Conservation (phyloP, 2,113 vertebrate genomes). For the Fregata magnificens region DNA sequence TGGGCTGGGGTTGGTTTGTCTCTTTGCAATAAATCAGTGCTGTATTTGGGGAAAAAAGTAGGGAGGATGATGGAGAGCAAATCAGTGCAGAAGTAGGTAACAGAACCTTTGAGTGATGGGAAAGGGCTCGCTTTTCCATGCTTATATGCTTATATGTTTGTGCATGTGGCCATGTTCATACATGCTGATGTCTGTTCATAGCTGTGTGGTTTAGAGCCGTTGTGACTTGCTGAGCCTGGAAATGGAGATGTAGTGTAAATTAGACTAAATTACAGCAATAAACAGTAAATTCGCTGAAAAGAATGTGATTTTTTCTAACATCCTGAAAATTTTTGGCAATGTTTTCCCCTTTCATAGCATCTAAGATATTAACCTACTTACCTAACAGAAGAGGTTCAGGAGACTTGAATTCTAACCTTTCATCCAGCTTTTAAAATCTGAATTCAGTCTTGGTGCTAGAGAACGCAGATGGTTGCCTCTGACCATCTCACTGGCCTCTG, state of each 20-base stretch:
- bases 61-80: background rate
- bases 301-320: background rate
- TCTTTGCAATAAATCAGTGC: background rate
- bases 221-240: background rate
- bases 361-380: background rate
- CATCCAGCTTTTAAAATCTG: background rate
- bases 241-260: background rate
- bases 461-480: background rate
- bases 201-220: background rate
- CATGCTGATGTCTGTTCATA: background rate
- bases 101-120: background rate
- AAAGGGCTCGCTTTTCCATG: background rate
- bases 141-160: background rate
- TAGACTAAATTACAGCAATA: background rate
- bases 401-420: background rate
- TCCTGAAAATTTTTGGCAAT: background rate
- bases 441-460: background rate
- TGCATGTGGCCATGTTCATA: background rate
- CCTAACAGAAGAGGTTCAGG: background rate
- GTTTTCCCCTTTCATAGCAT: background rate
- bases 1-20: background rate
- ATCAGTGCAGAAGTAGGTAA: background rate
- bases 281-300: background rate
- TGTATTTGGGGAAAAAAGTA: background rate
- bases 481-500: background rate